Evolutionary conservation across 2,113 vertebrate species (phyloP).

Genomic region (Natator depressus): DNA sequence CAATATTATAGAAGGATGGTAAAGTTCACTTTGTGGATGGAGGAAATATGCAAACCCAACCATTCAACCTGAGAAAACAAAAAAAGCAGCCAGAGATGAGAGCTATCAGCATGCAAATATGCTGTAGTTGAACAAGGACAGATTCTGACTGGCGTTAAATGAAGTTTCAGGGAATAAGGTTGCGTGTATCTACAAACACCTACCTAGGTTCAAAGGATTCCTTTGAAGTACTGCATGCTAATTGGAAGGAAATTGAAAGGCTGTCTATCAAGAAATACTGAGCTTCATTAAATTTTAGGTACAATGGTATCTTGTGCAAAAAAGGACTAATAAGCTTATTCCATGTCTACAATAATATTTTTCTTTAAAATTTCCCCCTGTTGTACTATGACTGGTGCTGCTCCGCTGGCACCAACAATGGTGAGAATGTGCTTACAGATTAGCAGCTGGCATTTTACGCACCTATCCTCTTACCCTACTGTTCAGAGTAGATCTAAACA

Average conservation of each 20-base stretch:
- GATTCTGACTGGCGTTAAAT: not conserved
- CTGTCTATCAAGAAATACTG: not conserved
- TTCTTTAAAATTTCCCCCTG: not conserved
- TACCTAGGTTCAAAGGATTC: conserved; percentile 17
- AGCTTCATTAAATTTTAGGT: not conserved
- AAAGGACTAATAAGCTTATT: not conserved
- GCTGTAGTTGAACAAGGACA: conserved; percentile 1
- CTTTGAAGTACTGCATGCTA: conserved; percentile 20
- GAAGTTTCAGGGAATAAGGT: fast-evolving
- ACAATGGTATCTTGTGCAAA: not conserved
- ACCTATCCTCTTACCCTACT: not conserved
- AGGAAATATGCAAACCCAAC: not conserved
- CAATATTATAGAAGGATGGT: not conserved
- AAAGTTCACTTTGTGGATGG: not conserved
- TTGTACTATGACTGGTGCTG: fast-evolving
- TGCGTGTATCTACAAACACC: not conserved
- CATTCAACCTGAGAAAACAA: not conserved
- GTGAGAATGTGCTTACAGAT: not conserved
- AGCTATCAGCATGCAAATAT: conserved; percentile 31
- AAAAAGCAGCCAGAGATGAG: not conserved
- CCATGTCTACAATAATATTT: not conserved
- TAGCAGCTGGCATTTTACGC: not conserved
- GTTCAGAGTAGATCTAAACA: not conserved
- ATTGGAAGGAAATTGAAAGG: conserved; percentile 17
- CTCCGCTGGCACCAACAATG: fast-evolving